Evolutionary conservation across 2,888 invertebrate species (phyloP), one percentile per base, ranked within the genome.

Genomic region (Stenoptilia bipunctidactyla): DNA sequence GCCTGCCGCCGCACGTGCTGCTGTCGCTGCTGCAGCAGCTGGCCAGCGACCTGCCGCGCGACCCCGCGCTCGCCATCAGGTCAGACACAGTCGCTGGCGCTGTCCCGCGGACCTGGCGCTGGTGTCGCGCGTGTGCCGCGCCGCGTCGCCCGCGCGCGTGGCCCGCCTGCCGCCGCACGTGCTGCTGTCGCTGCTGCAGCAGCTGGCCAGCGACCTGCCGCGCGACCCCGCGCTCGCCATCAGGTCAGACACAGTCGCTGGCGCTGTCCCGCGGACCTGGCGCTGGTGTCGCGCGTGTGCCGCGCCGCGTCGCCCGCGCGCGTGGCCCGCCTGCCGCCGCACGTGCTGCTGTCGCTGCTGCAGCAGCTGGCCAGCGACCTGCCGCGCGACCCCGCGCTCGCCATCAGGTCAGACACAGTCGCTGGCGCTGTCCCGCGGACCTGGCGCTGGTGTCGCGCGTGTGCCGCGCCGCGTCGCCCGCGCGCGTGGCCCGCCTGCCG

Each of bases 21-120:
- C 85, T 98, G 39, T 96, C 97, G 2, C 87, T 98, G 15, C 93
- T 98, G 55, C 97, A 98, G 69, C 97, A 97, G 74, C 88, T 97
- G 6, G 93, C 95, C 1, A 92, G 94, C 1, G 97, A 97, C 66
- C 89, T 98, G 79, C 85, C 86, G 41, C 87, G 90, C 42, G 91
- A 95, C 61, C 94, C 94, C 15, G 59, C 56, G 15, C 65, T 79
- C 41, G 77, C 77, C 39, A 76, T 75, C 48, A 66, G 72, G 75
- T 73, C 40, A 37, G n/a, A n/a, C 4, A n/a, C 13, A 8, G 27
- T 5, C 10, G 68, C 86, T 95, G 85, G 97, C 98, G 9, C 84
- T 98, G 45, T 84, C 88, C 95, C 10, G 92, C 94, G 27, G 97
- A 98, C 84, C 87, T 97, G 43, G 87, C 88, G 52, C 85, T 96